Conservation (phyloP, 2,888 invertebrate genomes). For the Glaucopsyche alexis region DNA sequence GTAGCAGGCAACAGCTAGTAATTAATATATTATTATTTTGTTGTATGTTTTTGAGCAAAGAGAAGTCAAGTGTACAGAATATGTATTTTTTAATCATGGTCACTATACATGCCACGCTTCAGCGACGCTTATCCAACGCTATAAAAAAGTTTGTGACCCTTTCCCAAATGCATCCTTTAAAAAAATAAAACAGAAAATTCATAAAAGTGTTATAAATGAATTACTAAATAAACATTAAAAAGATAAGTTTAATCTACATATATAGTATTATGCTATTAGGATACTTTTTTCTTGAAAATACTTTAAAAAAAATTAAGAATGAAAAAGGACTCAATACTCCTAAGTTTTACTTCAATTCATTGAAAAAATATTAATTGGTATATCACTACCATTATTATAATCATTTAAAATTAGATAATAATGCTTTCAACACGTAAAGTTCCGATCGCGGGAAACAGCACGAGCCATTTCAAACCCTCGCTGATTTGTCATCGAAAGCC, state of each 20-base stretch:
- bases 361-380: too few species aligned
- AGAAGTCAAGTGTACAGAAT: background rate
- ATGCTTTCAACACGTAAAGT: too few species aligned
- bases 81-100: conserved; percentile 7
- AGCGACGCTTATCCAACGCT: conserved; percentile 34
- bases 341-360: too few species aligned
- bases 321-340: too few species aligned
- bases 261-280: background rate
- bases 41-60: background rate
- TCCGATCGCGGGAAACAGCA: too few species aligned
- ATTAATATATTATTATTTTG: too few species aligned
- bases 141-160: conserved; percentile 30
- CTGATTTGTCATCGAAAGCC: too few species aligned
- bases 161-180: conserved; percentile 14
- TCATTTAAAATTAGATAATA: too few species aligned
- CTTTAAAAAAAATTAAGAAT: too few species aligned
- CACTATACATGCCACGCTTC: conserved; percentile 34
- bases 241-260: background rate
- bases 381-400: too few species aligned
- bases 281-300: background rate
- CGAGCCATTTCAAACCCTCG: too few species aligned
- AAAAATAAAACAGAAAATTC: conserved; percentile 12
- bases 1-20: too few species aligned
- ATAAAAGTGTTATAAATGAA: conserved; percentile 1
- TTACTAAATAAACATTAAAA: background rate